Conservation (phyloP, 2,113 vertebrate species). For the Danio rerio region DNA sequence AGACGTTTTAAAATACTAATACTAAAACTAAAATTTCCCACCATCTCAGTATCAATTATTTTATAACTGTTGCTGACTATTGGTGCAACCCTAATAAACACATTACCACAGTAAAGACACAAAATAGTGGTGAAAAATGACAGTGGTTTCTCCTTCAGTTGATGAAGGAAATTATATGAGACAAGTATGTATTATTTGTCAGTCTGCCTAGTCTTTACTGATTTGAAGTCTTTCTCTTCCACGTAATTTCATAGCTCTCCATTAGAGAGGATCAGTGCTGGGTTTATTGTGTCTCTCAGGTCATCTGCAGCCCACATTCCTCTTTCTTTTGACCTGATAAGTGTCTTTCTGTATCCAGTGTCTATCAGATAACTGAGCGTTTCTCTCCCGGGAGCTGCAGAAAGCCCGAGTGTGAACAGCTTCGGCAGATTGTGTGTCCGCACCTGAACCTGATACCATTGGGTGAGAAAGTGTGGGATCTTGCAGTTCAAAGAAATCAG, state of each 20-base stretch:
- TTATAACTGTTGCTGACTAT: too few species aligned
- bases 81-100: too few species aligned
- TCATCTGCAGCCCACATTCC: constrained; percentile 14
- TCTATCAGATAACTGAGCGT: constrained; percentile 46
- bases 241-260: constrained; percentile 31
- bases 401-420: constrained; percentile 16
- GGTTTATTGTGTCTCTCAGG: constrained; percentile 19
- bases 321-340: constrained; percentile 53
- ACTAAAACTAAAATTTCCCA: too few species aligned
- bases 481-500: neutral
- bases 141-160: too few species aligned
- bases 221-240: neutral
- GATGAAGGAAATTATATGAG: too few species aligned
- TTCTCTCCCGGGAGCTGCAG: constrained; percentile 48
- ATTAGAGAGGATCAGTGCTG: constrained; percentile 32
- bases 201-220: neutral
- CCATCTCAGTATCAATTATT: too few species aligned
- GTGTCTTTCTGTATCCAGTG: constrained; percentile 52
- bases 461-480: constrained; percentile 35
- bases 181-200: neutral
- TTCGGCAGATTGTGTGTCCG: constrained; percentile 43
- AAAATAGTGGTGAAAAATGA: neutral
- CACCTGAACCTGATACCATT: constrained; percentile 49
- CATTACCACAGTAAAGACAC: neutral
- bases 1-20: too few species aligned